Conservation (phyloP, 2,797 vertebrate species). For the Acipenser oxyrinchus region DNA sequence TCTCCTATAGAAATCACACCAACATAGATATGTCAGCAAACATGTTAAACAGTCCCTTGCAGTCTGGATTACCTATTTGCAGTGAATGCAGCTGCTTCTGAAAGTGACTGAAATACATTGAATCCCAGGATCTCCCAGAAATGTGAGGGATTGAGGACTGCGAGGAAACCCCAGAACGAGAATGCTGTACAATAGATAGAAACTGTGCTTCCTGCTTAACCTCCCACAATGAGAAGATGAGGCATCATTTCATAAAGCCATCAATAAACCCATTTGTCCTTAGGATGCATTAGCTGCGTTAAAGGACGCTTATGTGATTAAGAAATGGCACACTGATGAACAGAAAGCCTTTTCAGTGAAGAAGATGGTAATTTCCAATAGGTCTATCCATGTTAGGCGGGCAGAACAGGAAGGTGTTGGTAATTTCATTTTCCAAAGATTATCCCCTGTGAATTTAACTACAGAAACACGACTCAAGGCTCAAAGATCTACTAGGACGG, state of each 20-base stretch:
- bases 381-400: no score
- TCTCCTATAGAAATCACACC: background rate
- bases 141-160: background rate
- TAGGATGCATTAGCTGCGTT: constrained; percentile 2
- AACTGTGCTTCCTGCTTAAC: constrained; percentile 1
- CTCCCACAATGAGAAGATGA: background rate
- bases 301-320: constrained; percentile 2
- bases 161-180: constrained; percentile 6
- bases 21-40: background rate
- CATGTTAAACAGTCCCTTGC: background rate
- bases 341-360: no score
- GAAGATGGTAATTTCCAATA: constrained; percentile 7
- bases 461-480: background rate
- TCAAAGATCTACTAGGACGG: background rate
- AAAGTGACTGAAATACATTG: constrained; percentile 4
- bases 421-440: background rate
- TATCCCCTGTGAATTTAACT: background rate
- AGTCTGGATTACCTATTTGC: background rate
- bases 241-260: background rate
- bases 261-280: constrained; percentile 6
- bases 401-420: constrained; percentile 3
- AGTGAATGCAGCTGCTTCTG: background rate
- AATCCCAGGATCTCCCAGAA: background rate
- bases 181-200: background rate
- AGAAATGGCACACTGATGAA: constrained; percentile 6